A percentile compares a stretch with the other conserved stretches of the same genome.
phyloP scores from a whole-genome alignment of 2,888 invertebrate species.

The Slavum lentiscoides region DNA sequence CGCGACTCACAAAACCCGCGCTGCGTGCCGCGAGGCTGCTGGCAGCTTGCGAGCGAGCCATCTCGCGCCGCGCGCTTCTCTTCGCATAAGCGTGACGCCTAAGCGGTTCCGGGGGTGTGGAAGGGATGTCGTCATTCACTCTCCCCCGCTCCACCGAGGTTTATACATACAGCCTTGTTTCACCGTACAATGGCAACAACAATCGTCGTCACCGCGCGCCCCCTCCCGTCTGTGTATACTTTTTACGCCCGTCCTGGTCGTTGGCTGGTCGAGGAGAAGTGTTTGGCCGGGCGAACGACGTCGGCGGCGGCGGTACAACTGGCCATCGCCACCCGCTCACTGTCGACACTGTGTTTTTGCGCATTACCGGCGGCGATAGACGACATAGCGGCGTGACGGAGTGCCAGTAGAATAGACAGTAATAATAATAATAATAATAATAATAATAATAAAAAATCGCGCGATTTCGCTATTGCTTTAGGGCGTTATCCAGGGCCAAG shows the following conservation, averaged over 20 bases:
- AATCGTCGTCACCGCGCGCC: neutral
- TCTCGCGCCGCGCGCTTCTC: constrained; percentile 12
- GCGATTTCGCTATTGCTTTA: too few species aligned
- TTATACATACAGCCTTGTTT: neutral
- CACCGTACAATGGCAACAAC: constrained; percentile 28
- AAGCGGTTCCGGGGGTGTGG: neutral
- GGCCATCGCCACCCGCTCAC: neutral
- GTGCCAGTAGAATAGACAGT: too few species aligned
- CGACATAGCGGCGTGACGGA: neutral
- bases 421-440: too few species aligned
- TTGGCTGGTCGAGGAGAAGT: neutral
- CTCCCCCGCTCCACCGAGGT: neutral
- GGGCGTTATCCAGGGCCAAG: too few species aligned
- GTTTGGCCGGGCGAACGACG: constrained; percentile 37
- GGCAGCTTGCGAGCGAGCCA: constrained; percentile 16
- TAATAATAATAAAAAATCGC: too few species aligned
- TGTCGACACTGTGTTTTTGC: constrained; percentile 15
- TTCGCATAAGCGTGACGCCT: neutral
- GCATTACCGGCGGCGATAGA: constrained; percentile 30
- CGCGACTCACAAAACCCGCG: neutral
- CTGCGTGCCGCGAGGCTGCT: neutral
- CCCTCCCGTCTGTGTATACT: constrained; percentile 3
- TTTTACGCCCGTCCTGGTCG: constrained; percentile 3
- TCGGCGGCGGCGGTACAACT: neutral
- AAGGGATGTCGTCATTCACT: neutral